Evolutionary conservation across 2,113 vertebrate species (phyloP), one percentile per base, ranked within the genome.

Genomic region (Tonatia bakeri): DNA sequence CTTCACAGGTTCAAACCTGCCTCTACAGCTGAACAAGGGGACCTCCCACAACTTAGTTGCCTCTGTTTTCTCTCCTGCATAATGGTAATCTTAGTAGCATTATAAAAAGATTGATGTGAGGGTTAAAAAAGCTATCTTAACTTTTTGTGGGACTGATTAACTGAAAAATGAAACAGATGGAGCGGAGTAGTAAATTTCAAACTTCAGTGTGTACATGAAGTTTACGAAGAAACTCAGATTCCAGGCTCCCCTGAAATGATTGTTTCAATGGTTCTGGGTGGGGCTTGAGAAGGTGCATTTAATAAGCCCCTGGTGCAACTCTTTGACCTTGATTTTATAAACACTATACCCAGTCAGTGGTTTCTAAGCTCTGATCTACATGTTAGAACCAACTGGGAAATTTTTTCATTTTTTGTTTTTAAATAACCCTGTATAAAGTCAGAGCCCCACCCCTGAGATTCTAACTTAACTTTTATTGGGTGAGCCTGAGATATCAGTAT

Each of bases 391-490:
- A 70, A 33, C 33, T 69, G 45, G 33, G 38, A 28, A 92, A 14
- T 43, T 72, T 76, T 59, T 59, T 38, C 31, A 11, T 64, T 28
- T 28, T 28, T 28, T 33, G 4, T 67, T 14, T 36, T 17, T 24
- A 47, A 92, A 87, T 40, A 45, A 56, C 7, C 16, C 11, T 36
- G 6, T 83, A 47, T 54, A 93, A 93, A 85, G 15, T 56, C 65
- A 88, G 89, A 87, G 9, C 19, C 12, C 24, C 76, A 91, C 70
- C 10, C 15, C 17, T 20, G 50, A 81, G 40, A 84, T 80, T 94
- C 65, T 87, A 76, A 80, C 84, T 96, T 84, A 79, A 82, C 38
- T 80, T 94, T 83, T 52, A 73, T 91, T 26, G 36, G 61, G 33
- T 87, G 36, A 9, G 7, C 17, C 36, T 83, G 10, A 20, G n/a